Evolutionary conservation across 2,888 invertebrate species (phyloP).

Genomic region (Protodeltote pygarga): DNA sequence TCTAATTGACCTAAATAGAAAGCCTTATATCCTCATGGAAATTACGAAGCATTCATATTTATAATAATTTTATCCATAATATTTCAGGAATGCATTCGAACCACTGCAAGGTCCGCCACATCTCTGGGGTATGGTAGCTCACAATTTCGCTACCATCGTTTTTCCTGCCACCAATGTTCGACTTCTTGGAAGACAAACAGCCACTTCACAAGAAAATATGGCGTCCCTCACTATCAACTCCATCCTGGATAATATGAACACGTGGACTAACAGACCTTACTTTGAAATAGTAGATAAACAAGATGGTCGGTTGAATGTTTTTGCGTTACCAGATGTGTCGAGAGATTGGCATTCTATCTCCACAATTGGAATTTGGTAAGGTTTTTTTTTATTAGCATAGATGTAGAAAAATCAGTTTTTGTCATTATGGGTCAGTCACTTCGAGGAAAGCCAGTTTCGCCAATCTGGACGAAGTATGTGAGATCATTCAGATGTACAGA

Average conservation of each 20-base stretch:
- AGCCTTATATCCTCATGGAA: too few species aligned
- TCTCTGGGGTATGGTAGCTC: slow-evolving; percentile 75
- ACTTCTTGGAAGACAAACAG: slow-evolving; percentile 60
- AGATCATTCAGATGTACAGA: too few species aligned
- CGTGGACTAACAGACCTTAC: slow-evolving; percentile 71
- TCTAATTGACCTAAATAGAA: too few species aligned
- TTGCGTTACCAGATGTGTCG: slow-evolving; percentile 72
- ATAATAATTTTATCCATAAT: too few species aligned
- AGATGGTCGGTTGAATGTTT: slow-evolving; percentile 63
- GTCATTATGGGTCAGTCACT: too few species aligned
- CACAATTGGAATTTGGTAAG: slow-evolving; percentile 78
- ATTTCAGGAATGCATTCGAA: slow-evolving; percentile 60
- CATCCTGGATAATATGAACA: slow-evolving; percentile 61
- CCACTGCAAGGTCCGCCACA: slow-evolving; percentile 64
- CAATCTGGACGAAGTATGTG: too few species aligned
- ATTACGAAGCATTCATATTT: too few species aligned
- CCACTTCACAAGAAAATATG: slow-evolving; percentile 59
- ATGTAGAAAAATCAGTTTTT: neutral
- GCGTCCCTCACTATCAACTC: slow-evolving; percentile 68
- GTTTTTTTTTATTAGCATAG: slow-evolving; percentile 8
- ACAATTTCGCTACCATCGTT: slow-evolving; percentile 65
- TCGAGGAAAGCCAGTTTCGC: too few species aligned
- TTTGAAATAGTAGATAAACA: slow-evolving; percentile 67
- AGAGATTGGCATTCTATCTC: slow-evolving; percentile 74
- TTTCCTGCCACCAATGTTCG: slow-evolving; percentile 63